Base-by-base conservation (phyloP, 2,888 invertebrate genomes). In the Mylabris sibirica region DNA sequence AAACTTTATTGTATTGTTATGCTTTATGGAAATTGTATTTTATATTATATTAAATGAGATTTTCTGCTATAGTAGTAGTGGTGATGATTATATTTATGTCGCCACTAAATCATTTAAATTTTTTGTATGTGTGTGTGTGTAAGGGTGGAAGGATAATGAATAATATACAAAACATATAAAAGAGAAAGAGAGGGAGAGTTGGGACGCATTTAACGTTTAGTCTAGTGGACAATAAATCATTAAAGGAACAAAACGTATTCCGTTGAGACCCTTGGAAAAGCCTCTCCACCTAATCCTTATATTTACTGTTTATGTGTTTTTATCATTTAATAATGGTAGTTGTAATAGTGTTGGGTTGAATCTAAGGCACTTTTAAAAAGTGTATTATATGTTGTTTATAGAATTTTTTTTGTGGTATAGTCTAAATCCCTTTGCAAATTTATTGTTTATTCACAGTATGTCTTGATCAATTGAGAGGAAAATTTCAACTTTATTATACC, bases 231-330 rank as follows among this genome's bases (percentile, higher is more conserved):
- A 63, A 71, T 71, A 69, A 69, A 71, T 71, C 71, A 71, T 62
- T 65, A 68, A 44, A 14, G 68, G 35, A 44, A 38, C 38, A n/a
- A 65, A 67, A 70, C 67, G 68, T 67, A 73, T 72, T 72, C 73
- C 75, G 65, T 61, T 62, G 74, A 75, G 74, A 75, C 74, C 71
- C 26, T 30, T 30, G 30, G 24, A 57, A 61, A 68, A 63, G 65
- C 66, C 67, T 71, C 44, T 12, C 3, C 71, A 74, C 73, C 73
- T 75, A 75, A 75, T 73, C 75, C 75, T 76, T 72, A 75, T 26
- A 57, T 72, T 30, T 30, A 30, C 30, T 30, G 30, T 30, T 74
- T 74, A n/a, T 74, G 72, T 72, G 76, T 77, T 76, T n/a, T 75
- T 74, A 76, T 76, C 75, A 76, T 73, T 76, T 74, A 76, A 77